Conservation (phyloP, 2,888 invertebrate genomes). For the Flexamia atlantica region DNA sequence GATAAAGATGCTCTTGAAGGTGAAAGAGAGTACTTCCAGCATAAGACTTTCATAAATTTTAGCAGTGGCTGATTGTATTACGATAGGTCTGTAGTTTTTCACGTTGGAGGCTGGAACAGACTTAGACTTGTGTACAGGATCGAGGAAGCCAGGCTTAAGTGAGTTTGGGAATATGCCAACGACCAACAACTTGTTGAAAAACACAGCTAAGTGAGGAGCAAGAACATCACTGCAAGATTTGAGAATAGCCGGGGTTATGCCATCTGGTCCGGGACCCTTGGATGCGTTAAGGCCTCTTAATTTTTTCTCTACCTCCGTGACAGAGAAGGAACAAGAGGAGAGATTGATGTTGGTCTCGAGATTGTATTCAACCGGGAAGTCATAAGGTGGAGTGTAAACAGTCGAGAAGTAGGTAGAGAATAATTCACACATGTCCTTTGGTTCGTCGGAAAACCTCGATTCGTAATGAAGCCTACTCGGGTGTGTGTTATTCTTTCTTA, state of each 20-base stretch:
- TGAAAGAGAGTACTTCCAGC: constrained; percentile 44
- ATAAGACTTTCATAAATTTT: constrained; percentile 47
- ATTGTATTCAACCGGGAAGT: neutral
- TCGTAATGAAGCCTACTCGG: constrained; percentile 26
- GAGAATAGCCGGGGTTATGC: constrained; percentile 7
- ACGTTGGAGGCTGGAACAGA: constrained; percentile 3
- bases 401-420: constrained; percentile 40
- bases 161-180: neutral
- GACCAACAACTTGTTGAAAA: neutral
- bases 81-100: constrained; percentile 31
- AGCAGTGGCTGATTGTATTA: constrained; percentile 36
- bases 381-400: neutral
- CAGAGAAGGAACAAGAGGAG: neutral
- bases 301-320: constrained; percentile 35
- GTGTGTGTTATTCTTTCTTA: neutral
- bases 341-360: constrained; percentile 4
- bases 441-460: neutral
- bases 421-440: constrained; percentile 26
- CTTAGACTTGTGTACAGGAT: constrained; percentile 18
- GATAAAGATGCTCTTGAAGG: constrained; percentile 26
- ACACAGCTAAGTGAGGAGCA: constrained; percentile 39
- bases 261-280: constrained; percentile 41
- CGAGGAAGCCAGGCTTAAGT: constrained; percentile 21
- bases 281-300: neutral
- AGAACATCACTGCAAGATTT: constrained; percentile 17